Evolutionary conservation across 2,113 vertebrate genomes (phyloP).

Genomic region (Macrotis lagotis): DNA sequence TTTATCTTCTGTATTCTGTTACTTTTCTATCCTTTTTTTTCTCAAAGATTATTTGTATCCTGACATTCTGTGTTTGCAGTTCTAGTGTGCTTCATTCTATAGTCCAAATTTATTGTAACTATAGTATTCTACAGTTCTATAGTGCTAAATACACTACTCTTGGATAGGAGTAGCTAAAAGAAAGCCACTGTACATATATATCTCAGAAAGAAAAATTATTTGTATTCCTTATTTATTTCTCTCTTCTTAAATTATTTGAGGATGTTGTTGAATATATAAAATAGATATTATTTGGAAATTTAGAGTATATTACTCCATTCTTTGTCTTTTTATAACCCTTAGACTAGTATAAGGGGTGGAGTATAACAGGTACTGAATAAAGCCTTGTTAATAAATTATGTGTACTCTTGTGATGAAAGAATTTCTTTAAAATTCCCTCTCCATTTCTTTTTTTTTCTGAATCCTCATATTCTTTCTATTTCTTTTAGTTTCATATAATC

Average conservation of each 20-base stretch:
- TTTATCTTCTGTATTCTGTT: background rate
- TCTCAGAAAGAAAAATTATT: background rate
- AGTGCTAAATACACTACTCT: background rate
- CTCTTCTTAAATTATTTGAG: background rate
- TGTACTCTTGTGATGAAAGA: background rate
- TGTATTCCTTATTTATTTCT: background rate
- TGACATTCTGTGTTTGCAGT: background rate
- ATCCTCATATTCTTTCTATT: background rate
- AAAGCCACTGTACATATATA: background rate
- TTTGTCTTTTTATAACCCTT: background rate
- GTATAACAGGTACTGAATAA: background rate
- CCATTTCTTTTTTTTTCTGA: background rate
- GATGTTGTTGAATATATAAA: background rate
- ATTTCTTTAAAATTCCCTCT: background rate
- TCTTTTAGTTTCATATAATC: background rate
- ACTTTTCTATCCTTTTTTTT: background rate
- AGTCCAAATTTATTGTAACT: background rate
- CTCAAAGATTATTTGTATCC: background rate
- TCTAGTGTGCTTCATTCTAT: background rate
- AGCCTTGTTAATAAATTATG: background rate
- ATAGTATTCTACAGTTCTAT: background rate
- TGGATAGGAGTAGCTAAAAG: background rate
- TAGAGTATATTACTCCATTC: background rate
- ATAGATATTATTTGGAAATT: background rate
- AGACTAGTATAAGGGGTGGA: background rate